Conservation (phyloP, 1,140 invertebrate genomes). For the Cyclina sinensis region DNA sequence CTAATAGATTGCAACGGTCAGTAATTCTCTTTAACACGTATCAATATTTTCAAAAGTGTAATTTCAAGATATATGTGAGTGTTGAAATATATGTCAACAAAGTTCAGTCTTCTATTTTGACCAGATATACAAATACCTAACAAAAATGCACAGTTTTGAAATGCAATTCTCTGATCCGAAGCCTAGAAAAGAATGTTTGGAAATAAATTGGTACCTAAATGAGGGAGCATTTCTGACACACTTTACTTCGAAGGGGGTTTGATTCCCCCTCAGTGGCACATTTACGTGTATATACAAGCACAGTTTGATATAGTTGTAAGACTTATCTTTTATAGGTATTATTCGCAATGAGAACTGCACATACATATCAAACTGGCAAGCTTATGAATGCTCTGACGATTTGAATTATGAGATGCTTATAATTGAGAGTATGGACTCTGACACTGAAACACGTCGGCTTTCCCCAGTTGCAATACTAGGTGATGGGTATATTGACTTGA, state of each 20-base stretch:
- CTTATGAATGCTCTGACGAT: slow-evolving; percentile 76
- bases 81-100: too few species aligned
- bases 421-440: slow-evolving; percentile 84
- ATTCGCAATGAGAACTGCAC: slow-evolving; percentile 76
- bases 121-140: too few species aligned
- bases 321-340: slow-evolving; percentile 76
- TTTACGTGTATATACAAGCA: not conserved
- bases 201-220: too few species aligned
- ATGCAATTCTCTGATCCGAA: too few species aligned
- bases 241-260: not conserved
- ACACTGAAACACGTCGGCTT: slow-evolving; percentile 84
- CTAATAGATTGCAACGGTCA: not conserved
- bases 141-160: too few species aligned
- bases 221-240: not conserved
- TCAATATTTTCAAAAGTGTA: too few species aligned
- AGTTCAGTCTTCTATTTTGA: too few species aligned
- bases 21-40: too few species aligned
- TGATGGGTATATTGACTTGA: slow-evolving; percentile 84
- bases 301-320: too few species aligned
- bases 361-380: slow-evolving; percentile 74
- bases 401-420: slow-evolving; percentile 79
- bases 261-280: too few species aligned
- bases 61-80: too few species aligned
- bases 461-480: slow-evolving; percentile 83
- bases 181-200: too few species aligned